Base-by-base conservation (phyloP, 1,140 invertebrate species). In the Antheraea pernyi region DNA sequence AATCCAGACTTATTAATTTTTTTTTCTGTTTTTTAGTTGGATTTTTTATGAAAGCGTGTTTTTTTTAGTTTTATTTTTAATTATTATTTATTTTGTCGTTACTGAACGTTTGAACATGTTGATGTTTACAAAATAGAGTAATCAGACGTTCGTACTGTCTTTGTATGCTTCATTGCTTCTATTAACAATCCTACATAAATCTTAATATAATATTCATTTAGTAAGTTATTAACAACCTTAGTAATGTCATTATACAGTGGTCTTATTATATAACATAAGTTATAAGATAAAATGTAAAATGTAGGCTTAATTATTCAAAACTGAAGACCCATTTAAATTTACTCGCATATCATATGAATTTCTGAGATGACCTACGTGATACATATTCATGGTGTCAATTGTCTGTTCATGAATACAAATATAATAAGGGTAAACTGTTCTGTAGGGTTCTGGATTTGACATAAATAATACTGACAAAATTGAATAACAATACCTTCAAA, bases 321-420 rank as follows among this genome's bases (percentile, higher is more conserved):
- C 11, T 53, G 46, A 53, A 53, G 16, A 6, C 46, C 6, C 8
- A 18, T 60, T 60, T 60, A 18, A 60, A 60, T 60, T 13, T 63
- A 53, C 46, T 36, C 11, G 61, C 22, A 36, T 63, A 37, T 63
- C 22, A 63, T 63, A 37, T 30, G 61, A 63, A 63, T 63, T 30
- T 37, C 30, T 36, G 46, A 66, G 64, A 70, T 66, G 59, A 42
- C 37, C 59, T 70, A 62, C 48, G 67, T 67, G 46, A 71, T 67
- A 67, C 30, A 64, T 66, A 67, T 67, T 67, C 65, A 71, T 71
- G 60, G 48, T 63, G n/a, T 37, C n/a, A 37, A 37, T 37, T 48
- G 60, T 63, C 65, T 9, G 39, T 19, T 67, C 30, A 59, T 71
- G 70, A 71, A 71, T 71, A 71, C 70, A 62, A 63, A 71, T 53